Conservation (phyloP, 2,888 invertebrate species). For the Neocrepidodera transversa region DNA sequence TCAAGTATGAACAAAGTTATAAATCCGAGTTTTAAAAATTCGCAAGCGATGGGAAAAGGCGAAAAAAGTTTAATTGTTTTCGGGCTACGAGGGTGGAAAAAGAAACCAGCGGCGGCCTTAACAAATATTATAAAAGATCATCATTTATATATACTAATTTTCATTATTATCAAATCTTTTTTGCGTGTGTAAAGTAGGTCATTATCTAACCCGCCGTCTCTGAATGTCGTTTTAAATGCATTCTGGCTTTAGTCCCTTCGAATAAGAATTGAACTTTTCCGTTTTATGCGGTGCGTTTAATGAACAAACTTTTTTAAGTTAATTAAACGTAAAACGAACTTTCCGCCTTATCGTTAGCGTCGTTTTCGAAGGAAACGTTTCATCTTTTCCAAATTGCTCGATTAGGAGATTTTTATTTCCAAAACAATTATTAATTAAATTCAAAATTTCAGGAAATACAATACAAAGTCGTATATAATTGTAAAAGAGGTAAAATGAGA, state of each 20-base stretch:
- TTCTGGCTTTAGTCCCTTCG: conserved; percentile 6
- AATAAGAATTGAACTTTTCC: conserved; percentile 31
- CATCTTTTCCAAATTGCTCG: not conserved
- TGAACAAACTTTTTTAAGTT: conserved; percentile 38
- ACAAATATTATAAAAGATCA: too few relatives aligned
- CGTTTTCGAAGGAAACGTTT: conserved; percentile 1
- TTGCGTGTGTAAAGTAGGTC: too few relatives aligned
- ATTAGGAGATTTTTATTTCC: not conserved
- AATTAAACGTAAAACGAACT: conserved; percentile 18
- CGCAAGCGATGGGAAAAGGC: conserved; percentile 24
- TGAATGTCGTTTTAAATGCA: conserved; percentile 35
- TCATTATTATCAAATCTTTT: too few relatives aligned
- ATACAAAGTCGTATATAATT: too few relatives aligned
- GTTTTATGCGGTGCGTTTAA: conserved; percentile 32
- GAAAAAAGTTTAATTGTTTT: conserved; percentile 48
- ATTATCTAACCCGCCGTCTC: too few relatives aligned
- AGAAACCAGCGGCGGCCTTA: not conserved
- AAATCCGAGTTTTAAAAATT: conserved; percentile 42
- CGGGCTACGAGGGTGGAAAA: conserved; percentile 8
- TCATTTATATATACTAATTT: too few relatives aligned
- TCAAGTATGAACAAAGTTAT: conserved; percentile 47
- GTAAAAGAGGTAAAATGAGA: too few relatives aligned
- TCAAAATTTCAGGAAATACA: too few relatives aligned
- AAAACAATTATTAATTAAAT: too few relatives aligned
- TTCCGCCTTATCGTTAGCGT: not conserved